A percentile compares a stretch with the other conserved stretches of the same genome.
These are phyloP conservation scores for Drosophila grimshawi DNA, from an alignment of 1,140 invertebrate species.

Conservation along the genomic window DNA sequence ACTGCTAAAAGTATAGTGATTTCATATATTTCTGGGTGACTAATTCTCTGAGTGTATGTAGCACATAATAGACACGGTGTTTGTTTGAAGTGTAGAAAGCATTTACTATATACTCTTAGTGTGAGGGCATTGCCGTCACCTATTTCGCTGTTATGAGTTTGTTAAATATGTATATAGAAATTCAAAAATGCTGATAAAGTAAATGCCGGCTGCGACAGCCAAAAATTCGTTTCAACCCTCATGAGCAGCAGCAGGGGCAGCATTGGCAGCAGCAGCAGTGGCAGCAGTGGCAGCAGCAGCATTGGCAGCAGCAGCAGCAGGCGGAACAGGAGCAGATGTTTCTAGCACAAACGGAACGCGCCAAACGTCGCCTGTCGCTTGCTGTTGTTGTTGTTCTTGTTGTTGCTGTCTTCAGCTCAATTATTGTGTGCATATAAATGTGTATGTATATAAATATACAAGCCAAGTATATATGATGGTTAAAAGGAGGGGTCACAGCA, in stretches of 20 bases:
- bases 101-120: neutral
- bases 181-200: constrained; percentile 75
- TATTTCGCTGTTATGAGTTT: constrained; percentile 65
- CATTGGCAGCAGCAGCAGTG: constrained; percentile 13
- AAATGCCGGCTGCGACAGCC: constrained; percentile 68
- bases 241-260: neutral
- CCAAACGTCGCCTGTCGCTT: constrained; percentile 62
- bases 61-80: too few relatives aligned
- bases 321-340: constrained; percentile 78
- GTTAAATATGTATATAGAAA: constrained; percentile 60
- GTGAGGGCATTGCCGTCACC: constrained; percentile 29
- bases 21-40: too few relatives aligned
- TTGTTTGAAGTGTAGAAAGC: too few relatives aligned
- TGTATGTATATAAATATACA: constrained; percentile 7
- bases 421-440: constrained; percentile 48
- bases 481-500: constrained; percentile 19
- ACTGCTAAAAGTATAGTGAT: too few relatives aligned
- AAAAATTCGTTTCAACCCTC: constrained; percentile 72
- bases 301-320: constrained; percentile 16
- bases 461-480: constrained; percentile 37
- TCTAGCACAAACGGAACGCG: constrained; percentile 73
- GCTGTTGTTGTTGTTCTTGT: constrained; percentile 26
- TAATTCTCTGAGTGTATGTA: too few relatives aligned
- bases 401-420: constrained; percentile 58
- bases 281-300: neutral